Percentiles rank a stretch among this genome's conserved stretches.
Evolutionary conservation across 35 echinoderm and acorn worm species (phyloP).

Genomic region (Holothuria glaberrima): DNA sequence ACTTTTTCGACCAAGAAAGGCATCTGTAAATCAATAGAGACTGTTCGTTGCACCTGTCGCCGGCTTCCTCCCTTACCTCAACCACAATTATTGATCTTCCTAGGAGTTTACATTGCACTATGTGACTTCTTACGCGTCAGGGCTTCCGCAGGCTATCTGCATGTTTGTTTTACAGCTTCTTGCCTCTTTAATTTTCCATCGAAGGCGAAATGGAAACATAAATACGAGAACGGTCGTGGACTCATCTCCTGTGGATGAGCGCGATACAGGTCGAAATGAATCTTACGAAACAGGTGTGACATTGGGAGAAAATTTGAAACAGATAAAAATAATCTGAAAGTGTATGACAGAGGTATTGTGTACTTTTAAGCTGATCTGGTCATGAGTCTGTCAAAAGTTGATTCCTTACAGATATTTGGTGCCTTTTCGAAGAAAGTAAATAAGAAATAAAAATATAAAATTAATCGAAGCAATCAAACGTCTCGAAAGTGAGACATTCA

Average conservation of each 20-base stretch:
- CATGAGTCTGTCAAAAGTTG: no score
- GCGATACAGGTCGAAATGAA: not conserved
- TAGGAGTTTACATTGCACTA: constrained; percentile 36
- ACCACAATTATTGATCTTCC: constrained; percentile 41
- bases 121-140: constrained; percentile 8
- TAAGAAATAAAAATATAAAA: no score
- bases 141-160: constrained; percentile 1
- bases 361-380: no score
- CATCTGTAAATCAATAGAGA: constrained; percentile 28
- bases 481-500: no score
- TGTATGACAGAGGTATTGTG: no score
- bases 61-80: constrained; percentile 20
- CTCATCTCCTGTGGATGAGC: constrained; percentile 10
- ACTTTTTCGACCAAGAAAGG: not conserved
- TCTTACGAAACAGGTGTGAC: constrained; percentile 9
- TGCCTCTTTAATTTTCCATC: constrained; percentile 41
- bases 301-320: not conserved
- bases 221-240: constrained; percentile 9
- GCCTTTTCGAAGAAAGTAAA: no score
- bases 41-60: constrained; percentile 36
- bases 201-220: not conserved
- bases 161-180: constrained; percentile 27
- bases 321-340: no score
- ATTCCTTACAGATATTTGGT: no score
- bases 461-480: no score